phyloP scores from a whole-genome alignment of 1,140 invertebrate species.

The Phymorhynchus buccinoides region DNA sequence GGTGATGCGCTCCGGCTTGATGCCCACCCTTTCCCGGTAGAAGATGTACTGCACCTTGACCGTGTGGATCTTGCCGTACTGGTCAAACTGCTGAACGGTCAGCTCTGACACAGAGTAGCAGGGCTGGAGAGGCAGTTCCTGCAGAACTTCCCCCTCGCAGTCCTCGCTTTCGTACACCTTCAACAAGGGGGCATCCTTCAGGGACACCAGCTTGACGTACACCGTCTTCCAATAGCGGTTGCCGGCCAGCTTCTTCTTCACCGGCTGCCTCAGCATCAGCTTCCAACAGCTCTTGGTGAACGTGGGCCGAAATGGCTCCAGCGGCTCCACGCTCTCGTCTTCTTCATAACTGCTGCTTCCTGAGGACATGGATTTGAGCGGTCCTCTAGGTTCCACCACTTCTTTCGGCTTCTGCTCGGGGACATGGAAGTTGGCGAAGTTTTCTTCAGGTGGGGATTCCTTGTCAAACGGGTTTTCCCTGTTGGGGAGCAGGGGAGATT shows the following conservation, averaged over 20 bases:
- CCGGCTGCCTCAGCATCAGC: conserved; percentile 94
- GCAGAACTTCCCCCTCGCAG: conserved; percentile 57
- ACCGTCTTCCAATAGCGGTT: conserved; percentile 97
- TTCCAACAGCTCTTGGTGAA: conserved; percentile 93
- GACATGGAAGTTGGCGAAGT: conserved; percentile 69
- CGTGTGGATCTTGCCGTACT: conserved; percentile 99
- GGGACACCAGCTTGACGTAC: conserved; percentile 82
- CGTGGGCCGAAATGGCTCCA: conserved; percentile 90
- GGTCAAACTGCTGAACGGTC: conserved; percentile 97
- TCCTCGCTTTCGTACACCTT: conserved; percentile 60
- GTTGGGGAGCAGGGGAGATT: conserved; percentile 75
- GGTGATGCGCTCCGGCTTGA: conserved; percentile 92
- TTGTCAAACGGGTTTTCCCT: conserved; percentile 88
- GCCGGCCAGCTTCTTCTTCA: conserved; percentile 96
- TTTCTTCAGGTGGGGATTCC: conserved; percentile 73
- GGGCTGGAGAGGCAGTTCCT: conserved; percentile 89
- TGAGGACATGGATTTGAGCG: conserved; percentile 58
- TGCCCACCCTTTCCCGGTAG: conserved; percentile 97
- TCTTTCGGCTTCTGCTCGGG: conserved; percentile 51
- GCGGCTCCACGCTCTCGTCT: conserved; percentile 93
- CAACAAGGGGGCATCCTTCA: conserved; percentile 60
- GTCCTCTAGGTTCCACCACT: conserved; percentile 46
- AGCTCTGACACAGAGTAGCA: conserved; percentile 85
- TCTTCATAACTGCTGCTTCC: conserved; percentile 84
- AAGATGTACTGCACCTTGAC: conserved; percentile 96